These are phyloP conservation scores for Gallinago paraguaiae DNA, from an alignment of 2,113 vertebrate genomes.

Conservation along the genomic window DNA sequence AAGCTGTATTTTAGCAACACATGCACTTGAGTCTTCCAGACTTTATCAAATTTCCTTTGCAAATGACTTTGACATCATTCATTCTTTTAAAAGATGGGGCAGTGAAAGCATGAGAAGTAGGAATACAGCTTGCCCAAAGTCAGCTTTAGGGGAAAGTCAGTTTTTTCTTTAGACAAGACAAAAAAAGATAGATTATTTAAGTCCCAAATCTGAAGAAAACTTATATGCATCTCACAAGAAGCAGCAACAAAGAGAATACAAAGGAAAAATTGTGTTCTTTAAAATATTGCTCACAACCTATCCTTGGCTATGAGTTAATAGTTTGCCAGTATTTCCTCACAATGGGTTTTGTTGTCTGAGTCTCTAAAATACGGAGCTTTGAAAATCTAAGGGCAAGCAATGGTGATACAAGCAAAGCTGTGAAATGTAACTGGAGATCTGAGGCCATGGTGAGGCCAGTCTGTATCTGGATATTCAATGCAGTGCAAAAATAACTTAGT, in stretches of 20 bases:
- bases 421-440: constrained; percentile 8
- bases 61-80: background rate
- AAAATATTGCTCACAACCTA: background rate
- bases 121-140: background rate
- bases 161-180: too few species aligned
- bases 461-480: background rate
- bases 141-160: background rate
- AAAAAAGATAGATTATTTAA: background rate
- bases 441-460: background rate
- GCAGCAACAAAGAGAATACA: background rate
- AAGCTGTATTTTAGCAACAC: background rate
- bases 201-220: background rate
- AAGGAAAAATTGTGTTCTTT: background rate
- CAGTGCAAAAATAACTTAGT: constrained; percentile 15
- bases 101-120: background rate
- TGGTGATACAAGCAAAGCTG: background rate
- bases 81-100: background rate
- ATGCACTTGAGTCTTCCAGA: background rate
- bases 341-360: background rate
- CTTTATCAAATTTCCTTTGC: background rate
- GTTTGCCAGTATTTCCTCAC: background rate
- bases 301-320: background rate
- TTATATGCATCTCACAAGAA: background rate
- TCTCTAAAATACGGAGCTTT: background rate
- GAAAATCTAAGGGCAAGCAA: constrained; percentile 3